Percentiles rank a stretch among this genome's conserved stretches.
Conservation (phyloP, 1,140 invertebrate genomes). For the Drosophila parvula region DNA sequence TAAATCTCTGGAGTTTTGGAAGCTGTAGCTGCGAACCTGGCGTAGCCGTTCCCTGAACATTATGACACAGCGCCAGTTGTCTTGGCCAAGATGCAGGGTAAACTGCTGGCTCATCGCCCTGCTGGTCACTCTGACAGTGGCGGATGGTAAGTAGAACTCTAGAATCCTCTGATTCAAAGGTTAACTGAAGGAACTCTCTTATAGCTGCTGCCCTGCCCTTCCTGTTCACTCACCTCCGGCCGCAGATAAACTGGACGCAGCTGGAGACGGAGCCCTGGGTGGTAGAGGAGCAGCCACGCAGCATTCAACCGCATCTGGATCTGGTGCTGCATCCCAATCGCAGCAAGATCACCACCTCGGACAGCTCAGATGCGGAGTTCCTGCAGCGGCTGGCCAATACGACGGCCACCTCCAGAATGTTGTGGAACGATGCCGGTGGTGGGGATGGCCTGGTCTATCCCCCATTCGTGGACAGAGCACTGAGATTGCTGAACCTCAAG, state of each 20-base stretch:
- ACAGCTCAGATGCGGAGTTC: conserved; percentile 85
- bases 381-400: conserved; percentile 84
- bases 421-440: conserved; percentile 89
- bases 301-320: conserved; percentile 85
- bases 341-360: conserved; percentile 80
- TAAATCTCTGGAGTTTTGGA: conserved; percentile 33
- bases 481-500: conserved; percentile 91
- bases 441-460: conserved; percentile 89
- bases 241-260: conserved; percentile 86
- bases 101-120: conserved; percentile 68
- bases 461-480: conserved; percentile 91
- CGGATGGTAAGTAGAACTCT: conserved; percentile 53
- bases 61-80: conserved; percentile 50
- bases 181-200: background rate
- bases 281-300: conserved; percentile 84
- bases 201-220: conserved; percentile 66
- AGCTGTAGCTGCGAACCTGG: conserved; percentile 15
- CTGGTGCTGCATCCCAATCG: conserved; percentile 83
- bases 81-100: conserved; percentile 44
- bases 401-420: conserved; percentile 86
- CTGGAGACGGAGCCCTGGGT: conserved; percentile 85
- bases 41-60: conserved; percentile 7
- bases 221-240: conserved; percentile 66
- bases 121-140: conserved; percentile 27
- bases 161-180: too few species aligned